phyloP scores from a whole-genome alignment of 2,113 vertebrate species.

The Chloropsis hardwickii region DNA sequence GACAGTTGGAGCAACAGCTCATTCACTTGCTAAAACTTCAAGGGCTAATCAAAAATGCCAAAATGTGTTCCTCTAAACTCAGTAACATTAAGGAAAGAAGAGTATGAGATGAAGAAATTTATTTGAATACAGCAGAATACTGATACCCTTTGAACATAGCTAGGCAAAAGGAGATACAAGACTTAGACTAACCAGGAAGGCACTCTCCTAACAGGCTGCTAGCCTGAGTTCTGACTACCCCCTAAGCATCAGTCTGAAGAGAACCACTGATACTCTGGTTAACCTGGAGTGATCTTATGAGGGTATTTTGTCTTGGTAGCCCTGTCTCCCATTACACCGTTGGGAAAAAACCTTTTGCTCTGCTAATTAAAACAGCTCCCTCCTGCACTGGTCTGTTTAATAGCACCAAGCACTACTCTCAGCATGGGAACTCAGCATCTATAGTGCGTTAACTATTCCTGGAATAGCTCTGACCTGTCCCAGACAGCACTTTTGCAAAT shows the following conservation, averaged over 20 bases:
- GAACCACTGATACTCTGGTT: neutral
- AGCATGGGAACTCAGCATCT: neutral
- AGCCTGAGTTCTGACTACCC: neutral
- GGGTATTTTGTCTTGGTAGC: neutral
- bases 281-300: neutral
- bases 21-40: neutral
- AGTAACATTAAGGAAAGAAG: neutral
- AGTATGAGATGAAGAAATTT: neutral
- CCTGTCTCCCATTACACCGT: neutral
- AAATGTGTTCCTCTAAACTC: neutral
- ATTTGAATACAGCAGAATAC: neutral
- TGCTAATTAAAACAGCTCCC: neutral
- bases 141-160: neutral
- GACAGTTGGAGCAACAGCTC: neutral
- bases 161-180: neutral
- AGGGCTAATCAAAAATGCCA: neutral
- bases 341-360: neutral
- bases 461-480: neutral
- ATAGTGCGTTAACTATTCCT: neutral
- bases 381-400: neutral
- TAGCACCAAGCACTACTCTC: neutral
- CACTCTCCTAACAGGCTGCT: neutral
- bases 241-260: neutral
- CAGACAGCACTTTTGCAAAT: neutral
- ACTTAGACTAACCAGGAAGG: neutral